Conservation (phyloP, 1,140 invertebrate species). For the Zaprionus nigranus region DNA sequence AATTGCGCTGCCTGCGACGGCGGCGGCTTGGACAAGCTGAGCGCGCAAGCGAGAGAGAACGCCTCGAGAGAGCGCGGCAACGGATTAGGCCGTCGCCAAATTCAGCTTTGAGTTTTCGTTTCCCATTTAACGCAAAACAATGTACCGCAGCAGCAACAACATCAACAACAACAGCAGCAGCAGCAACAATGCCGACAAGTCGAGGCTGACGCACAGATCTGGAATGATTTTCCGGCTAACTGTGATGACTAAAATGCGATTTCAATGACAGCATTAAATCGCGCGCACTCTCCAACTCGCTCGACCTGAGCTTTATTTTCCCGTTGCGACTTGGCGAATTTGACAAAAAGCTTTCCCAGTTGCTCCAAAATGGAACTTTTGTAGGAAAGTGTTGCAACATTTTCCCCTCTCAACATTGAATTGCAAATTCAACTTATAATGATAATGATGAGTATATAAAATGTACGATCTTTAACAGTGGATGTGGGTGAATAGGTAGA, state of each 20-base stretch:
- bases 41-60: background rate
- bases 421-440: background rate
- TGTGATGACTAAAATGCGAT: slow-evolving; percentile 22
- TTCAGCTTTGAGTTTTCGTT: slow-evolving; percentile 1
- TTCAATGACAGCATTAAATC: slow-evolving; percentile 23
- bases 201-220: slow-evolving; percentile 12
- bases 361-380: background rate
- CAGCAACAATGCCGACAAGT: background rate
- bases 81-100: slow-evolving; percentile 3
- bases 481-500: background rate
- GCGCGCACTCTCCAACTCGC: background rate
- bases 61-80: background rate
- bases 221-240: slow-evolving; percentile 7
- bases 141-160: background rate
- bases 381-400: background rate
- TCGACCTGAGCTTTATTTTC: background rate
- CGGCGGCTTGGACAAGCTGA: slow-evolving; percentile 10
- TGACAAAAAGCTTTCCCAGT: background rate
- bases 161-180: background rate
- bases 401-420: background rate
- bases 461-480: background rate
- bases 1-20: slow-evolving; percentile 35
- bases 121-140: slow-evolving; percentile 10
- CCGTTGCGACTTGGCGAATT: background rate
- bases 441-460: background rate